Evolutionary conservation across 2,888 invertebrate species (phyloP).

Genomic region (Adelphocoris suturalis): DNA sequence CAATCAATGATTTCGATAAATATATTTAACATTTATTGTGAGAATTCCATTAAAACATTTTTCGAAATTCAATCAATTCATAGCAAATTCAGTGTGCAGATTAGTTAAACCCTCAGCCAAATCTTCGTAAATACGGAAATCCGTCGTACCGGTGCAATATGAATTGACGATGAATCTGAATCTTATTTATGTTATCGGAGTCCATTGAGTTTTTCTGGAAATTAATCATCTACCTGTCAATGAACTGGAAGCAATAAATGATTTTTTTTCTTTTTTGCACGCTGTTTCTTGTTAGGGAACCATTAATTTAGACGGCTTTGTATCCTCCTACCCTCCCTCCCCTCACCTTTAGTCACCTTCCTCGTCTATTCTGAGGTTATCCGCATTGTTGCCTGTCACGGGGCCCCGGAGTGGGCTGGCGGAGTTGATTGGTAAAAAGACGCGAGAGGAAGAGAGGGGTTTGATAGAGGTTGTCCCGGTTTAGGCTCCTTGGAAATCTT

Average conservation of each 20-base stretch:
- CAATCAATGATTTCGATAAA: too few relatives aligned
- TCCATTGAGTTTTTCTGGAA: too few relatives aligned
- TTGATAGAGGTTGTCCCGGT: slow-evolving; percentile 38
- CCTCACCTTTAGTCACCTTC: neutral
- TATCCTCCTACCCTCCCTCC: too few relatives aligned
- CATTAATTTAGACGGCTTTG: slow-evolving; percentile 58
- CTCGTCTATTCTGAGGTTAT: neutral
- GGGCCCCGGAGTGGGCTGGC: slow-evolving; percentile 40
- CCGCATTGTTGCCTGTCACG: slow-evolving; percentile 45
- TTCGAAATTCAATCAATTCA: too few relatives aligned
- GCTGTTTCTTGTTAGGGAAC: slow-evolving; percentile 51
- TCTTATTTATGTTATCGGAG: too few relatives aligned
- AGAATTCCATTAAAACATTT: too few relatives aligned
- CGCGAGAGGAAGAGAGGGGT: slow-evolving; percentile 6
- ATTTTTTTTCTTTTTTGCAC: neutral
- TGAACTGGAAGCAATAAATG: neutral
- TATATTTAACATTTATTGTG: too few relatives aligned
- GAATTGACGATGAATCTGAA: too few relatives aligned
- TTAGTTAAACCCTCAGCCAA: too few relatives aligned
- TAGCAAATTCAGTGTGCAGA: too few relatives aligned
- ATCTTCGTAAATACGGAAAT: too few relatives aligned
- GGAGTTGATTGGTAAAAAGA: slow-evolving; percentile 55
- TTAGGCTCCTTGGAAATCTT: slow-evolving; percentile 31
- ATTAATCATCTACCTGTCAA: neutral
- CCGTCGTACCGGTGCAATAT: too few relatives aligned